phyloP scores from a whole-genome alignment of 1,140 invertebrate genomes.

The Drosophila tani region DNA sequence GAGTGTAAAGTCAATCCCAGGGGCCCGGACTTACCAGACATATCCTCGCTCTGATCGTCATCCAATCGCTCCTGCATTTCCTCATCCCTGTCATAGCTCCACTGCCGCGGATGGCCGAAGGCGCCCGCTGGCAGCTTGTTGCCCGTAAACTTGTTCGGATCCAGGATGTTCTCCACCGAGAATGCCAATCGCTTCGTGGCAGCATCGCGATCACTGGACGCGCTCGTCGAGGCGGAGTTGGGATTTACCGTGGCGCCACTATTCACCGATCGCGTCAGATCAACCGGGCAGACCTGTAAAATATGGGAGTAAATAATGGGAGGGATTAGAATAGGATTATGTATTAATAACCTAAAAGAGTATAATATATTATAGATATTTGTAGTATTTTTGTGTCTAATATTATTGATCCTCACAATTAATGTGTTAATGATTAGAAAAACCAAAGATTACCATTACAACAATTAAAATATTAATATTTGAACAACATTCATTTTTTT shows the following conservation, averaged over 20 bases:
- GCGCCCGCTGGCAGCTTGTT: constrained; percentile 60
- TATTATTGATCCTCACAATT: no score
- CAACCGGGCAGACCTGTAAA: constrained; percentile 79
- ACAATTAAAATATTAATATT: no score
- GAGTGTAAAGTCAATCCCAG: constrained; percentile 1
- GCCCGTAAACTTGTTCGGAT: constrained; percentile 95
- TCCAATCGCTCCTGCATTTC: constrained; percentile 81
- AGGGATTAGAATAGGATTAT: no score
- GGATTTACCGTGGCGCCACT: constrained; percentile 47
- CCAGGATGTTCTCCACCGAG: constrained; percentile 96
- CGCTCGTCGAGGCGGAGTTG: constrained; percentile 65
- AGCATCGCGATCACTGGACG: constrained; percentile 73
- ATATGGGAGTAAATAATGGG: neutral
- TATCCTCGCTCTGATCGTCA: constrained; percentile 84
- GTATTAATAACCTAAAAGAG: no score
- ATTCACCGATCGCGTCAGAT: constrained; percentile 82
- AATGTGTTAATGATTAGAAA: no score
- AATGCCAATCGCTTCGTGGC: constrained; percentile 89
- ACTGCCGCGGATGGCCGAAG: constrained; percentile 79
- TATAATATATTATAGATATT: no score
- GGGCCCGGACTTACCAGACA: constrained; percentile 75
- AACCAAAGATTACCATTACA: no score
- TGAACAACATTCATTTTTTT: no score
- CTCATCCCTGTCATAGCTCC: constrained; percentile 86
- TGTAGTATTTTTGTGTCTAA: no score